phyloP scores from a whole-genome alignment of 2,113 vertebrate species.

The Dasyornis broadbenti region DNA sequence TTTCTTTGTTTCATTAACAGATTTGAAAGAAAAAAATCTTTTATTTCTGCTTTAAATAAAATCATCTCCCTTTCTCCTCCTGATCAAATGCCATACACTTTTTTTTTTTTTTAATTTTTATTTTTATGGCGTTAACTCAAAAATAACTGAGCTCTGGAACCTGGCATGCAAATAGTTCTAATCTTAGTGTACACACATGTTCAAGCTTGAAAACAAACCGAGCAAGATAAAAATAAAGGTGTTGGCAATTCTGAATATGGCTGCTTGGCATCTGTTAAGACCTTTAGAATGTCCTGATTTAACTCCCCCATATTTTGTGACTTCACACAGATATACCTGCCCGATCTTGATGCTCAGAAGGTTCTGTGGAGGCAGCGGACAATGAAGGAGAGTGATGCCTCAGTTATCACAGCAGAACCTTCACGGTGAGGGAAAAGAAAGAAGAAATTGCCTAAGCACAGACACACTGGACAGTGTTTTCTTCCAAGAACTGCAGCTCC shows the following conservation, averaged over 20 bases:
- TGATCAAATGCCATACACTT: neutral
- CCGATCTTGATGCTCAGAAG: neutral
- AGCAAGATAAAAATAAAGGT: conserved; percentile 61
- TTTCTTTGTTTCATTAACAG: neutral
- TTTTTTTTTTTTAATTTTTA: neutral
- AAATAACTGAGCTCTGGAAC: conserved; percentile 51
- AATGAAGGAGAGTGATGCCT: neutral
- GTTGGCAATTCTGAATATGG: conserved; percentile 15
- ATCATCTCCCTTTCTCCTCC: neutral
- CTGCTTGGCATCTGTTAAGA: conserved; percentile 28
- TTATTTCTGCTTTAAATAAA: neutral
- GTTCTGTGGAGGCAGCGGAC: neutral
- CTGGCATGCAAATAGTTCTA: conserved; percentile 34
- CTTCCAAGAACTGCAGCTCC: neutral
- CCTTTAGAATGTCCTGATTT: conserved; percentile 2
- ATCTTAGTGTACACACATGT: conserved; percentile 50
- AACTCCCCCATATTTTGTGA: neutral
- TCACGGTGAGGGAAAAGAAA: neutral
- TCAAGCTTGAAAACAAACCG: conserved; percentile 36
- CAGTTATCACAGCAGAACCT: neutral
- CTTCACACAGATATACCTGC: neutral
- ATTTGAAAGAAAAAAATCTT: neutral
- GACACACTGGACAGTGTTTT: neutral
- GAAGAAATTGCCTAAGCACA: neutral
- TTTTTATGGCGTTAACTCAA: neutral